Conservation (phyloP, 2,888 invertebrate genomes). For the Leptopterna dolabrata region DNA sequence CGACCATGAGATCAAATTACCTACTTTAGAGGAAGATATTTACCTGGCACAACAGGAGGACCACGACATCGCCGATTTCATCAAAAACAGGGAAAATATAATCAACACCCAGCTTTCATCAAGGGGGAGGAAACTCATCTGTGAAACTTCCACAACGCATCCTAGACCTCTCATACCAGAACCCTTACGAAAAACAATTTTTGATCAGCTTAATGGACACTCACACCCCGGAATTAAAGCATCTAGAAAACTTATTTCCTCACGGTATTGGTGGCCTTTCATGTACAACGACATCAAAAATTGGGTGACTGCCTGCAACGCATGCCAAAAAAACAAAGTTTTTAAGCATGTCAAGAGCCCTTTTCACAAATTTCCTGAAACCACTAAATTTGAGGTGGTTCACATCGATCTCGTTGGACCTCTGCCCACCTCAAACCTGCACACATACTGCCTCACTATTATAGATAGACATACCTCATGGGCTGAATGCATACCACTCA, state of each 20-base stretch:
- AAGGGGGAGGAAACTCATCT: neutral
- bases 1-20: too few relatives aligned
- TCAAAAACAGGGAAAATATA: too few relatives aligned
- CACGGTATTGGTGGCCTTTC: neutral
- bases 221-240: neutral
- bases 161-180: neutral
- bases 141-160: neutral
- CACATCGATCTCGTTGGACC: conserved; percentile 62
- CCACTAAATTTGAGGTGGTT: neutral
- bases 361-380: neutral
- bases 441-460: conserved; percentile 65
- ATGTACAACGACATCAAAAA: neutral
- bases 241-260: neutral
- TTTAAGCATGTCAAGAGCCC: neutral
- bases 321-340: neutral
- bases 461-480: conserved; percentile 65
- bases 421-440: conserved; percentile 63
- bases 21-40: too few relatives aligned
- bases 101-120: too few relatives aligned
- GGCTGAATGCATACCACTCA: conserved; percentile 66
- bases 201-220: neutral
- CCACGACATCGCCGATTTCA: too few relatives aligned
- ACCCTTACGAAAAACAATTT: neutral
- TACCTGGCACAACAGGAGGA: too few relatives aligned
- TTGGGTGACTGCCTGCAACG: neutral